Evolutionary conservation across 1,140 invertebrate species (phyloP).

Genomic region (Hylaeus anthracinus): DNA sequence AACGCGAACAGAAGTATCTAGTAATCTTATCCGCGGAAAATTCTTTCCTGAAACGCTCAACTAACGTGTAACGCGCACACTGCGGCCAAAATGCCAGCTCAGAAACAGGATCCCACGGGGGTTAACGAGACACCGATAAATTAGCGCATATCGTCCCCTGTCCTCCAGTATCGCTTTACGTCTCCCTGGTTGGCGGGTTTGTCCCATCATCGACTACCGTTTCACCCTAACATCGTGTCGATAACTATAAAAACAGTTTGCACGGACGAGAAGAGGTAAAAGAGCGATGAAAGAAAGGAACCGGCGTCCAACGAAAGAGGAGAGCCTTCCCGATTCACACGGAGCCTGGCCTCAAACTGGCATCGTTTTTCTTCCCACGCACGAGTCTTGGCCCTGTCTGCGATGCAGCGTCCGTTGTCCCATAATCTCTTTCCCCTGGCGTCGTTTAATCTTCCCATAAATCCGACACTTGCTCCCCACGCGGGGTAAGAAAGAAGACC

Average conservation of each 20-base stretch:
- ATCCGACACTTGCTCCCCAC: constrained; percentile 32
- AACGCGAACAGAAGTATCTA: too few relatives aligned
- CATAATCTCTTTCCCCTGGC: constrained; percentile 13
- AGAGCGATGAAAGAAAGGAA: background rate
- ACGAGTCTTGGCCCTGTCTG: constrained; percentile 13
- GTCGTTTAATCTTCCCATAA: constrained; percentile 28
- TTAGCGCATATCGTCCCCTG: constrained; percentile 20
- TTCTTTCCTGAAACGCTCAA: too few relatives aligned
- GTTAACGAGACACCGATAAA: constrained; percentile 35
- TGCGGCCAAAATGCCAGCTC: background rate
- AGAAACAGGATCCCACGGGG: background rate
- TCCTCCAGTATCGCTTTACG: constrained; percentile 26
- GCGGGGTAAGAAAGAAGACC: background rate
- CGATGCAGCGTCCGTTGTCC: constrained; percentile 21
- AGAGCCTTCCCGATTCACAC: background rate
- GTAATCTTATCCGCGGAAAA: too few relatives aligned
- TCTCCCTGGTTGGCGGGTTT: constrained; percentile 7
- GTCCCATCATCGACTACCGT: constrained; percentile 31
- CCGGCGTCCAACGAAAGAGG: constrained; percentile 13
- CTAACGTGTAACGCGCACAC: background rate
- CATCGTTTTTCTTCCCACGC: constrained; percentile 53
- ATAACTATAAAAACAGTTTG: constrained; percentile 19
- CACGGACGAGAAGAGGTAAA: background rate
- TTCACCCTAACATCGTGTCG: background rate
- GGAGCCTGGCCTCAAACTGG: constrained; percentile 2